A percentile compares a stretch with the other conserved stretches of the same genome.
phyloP scores from a whole-genome alignment of 2,888 invertebrate genomes.

The Cheilosia soror region DNA sequence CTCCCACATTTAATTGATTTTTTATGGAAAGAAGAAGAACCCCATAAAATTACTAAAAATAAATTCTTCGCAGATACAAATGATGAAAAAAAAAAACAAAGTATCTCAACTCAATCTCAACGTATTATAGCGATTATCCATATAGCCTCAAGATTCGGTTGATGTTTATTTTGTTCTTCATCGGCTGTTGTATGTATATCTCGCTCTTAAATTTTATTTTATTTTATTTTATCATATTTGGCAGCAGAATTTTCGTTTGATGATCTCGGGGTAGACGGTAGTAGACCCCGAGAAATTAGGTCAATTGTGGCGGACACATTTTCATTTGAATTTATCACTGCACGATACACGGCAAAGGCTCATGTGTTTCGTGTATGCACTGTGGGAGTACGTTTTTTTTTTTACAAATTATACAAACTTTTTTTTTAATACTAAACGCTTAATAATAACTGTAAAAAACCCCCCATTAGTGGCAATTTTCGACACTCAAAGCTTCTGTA shows the following conservation, averaged over 20 bases:
- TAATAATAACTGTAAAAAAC: slow-evolving; percentile 30
- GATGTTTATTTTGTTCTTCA: slow-evolving; percentile 66
- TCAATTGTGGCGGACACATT: slow-evolving; percentile 67
- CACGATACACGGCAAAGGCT: slow-evolving; percentile 18
- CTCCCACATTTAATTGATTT: slow-evolving; percentile 66
- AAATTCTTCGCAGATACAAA: slow-evolving; percentile 37
- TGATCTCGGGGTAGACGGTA: slow-evolving; percentile 40
- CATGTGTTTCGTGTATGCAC: slow-evolving; percentile 5
- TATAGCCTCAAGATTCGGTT: slow-evolving; percentile 40
- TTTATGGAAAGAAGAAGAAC: slow-evolving; percentile 70
- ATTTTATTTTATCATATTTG: slow-evolving; percentile 67
- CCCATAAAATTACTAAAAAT: slow-evolving; percentile 72
- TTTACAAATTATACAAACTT: slow-evolving; percentile 4
- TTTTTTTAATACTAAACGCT: slow-evolving; percentile 1
- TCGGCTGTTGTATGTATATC: slow-evolving; percentile 41
- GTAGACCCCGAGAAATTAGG: slow-evolving; percentile 69
- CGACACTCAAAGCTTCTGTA: slow-evolving; percentile 47
- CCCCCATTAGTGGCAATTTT: slow-evolving; percentile 46
- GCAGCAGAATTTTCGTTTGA: slow-evolving; percentile 64
- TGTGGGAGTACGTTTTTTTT: slow-evolving; percentile 22
- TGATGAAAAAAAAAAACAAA: slow-evolving; percentile 8
- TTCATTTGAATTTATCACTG: slow-evolving; percentile 68
- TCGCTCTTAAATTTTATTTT: slow-evolving; percentile 32
- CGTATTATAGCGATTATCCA: slow-evolving; percentile 16
- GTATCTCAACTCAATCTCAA: slow-evolving; percentile 38